Base-by-base conservation (phyloP, 2,797 vertebrate species). In the Anableps anableps region DNA sequence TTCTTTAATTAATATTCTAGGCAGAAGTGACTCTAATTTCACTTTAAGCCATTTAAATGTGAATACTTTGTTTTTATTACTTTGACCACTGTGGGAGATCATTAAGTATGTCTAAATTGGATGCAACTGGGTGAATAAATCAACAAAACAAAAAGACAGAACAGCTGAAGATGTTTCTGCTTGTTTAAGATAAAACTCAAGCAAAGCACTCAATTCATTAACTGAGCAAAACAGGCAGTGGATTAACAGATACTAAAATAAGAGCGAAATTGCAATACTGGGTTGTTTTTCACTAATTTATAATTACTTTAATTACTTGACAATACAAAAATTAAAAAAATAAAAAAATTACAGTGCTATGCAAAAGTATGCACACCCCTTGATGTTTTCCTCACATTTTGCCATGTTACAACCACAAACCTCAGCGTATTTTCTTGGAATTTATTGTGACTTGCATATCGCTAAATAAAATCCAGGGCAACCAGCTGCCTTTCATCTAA, bases 111-210 rank as follows among this genome's bases (percentile, higher is more conserved):
- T 77, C 58, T 47, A 6, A 34, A 66, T 6, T 60, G 5, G 55
- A 29, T 10, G 53, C 41, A 34, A 72, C 19, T 77, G 34, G 34
- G 21, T 41, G 26, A 50, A 45, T 41, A 71, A 71, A n/a, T 47
- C 26, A 45, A 72, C 51, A 60, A 47, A 36, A 66, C 43, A 36
- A 41, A 19, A 26, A 13, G 17, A 13, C 36, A 34, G 41, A 75
- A 36, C 50, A 80, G 58, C 38, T 48, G 2, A 71, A 72, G 31
- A 50, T 7, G 58, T 78, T 77, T 68, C 60, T 73, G 41, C 0
- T 8, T 6, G 16, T 4, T 47, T 77, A 13, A 21, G 41, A 16
- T 66, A 21, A 45, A 55, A 51, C 26, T 34, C 17, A 36, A 31
- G 66, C 38, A 17, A 50, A 76, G 36, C 5, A 0, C 17, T 55